Evolutionary conservation across 2,797 vertebrate species (phyloP).

Genomic region (Sebastes aleutianus): DNA sequence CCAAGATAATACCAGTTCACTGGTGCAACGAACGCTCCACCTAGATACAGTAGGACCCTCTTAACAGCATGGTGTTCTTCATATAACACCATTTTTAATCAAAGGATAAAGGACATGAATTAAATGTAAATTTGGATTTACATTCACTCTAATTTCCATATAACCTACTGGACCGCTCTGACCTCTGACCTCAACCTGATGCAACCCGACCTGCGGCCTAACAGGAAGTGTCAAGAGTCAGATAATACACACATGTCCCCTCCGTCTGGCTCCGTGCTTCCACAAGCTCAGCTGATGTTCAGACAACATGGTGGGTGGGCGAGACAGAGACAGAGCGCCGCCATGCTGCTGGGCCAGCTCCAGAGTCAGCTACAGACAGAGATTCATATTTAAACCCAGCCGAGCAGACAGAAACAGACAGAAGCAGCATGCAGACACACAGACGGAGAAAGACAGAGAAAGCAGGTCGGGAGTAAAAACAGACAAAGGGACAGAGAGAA

Average conservation of each 20-base stretch:
- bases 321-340: slow-evolving; percentile 74
- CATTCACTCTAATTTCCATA: not conserved
- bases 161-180: not conserved
- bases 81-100: not conserved
- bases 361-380: slow-evolving; percentile 60
- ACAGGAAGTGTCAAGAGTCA: slow-evolving; percentile 29
- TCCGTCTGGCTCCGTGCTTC: slow-evolving; percentile 70
- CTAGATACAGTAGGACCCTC: not conserved
- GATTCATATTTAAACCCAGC: not conserved
- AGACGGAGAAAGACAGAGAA: slow-evolving; percentile 14
- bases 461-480: slow-evolving; percentile 14
- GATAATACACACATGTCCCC: slow-evolving; percentile 72
- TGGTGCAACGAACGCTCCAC: too few species aligned
- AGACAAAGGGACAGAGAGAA: slow-evolving; percentile 24
- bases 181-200: not conserved
- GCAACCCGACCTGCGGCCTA: slow-evolving; percentile 8
- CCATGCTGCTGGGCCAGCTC: slow-evolving; percentile 75
- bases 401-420: not conserved
- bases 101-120: not conserved
- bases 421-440: not conserved
- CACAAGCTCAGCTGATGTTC: slow-evolving; percentile 79
- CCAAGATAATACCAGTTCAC: too few species aligned
- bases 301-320: slow-evolving; percentile 77
- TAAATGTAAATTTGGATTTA: not conserved
- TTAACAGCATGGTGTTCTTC: not conserved